Percentiles rank a stretch among this genome's conserved stretches.
Conservation (phyloP, 2,888 invertebrate genomes). For the Agonum fuliginosum region DNA sequence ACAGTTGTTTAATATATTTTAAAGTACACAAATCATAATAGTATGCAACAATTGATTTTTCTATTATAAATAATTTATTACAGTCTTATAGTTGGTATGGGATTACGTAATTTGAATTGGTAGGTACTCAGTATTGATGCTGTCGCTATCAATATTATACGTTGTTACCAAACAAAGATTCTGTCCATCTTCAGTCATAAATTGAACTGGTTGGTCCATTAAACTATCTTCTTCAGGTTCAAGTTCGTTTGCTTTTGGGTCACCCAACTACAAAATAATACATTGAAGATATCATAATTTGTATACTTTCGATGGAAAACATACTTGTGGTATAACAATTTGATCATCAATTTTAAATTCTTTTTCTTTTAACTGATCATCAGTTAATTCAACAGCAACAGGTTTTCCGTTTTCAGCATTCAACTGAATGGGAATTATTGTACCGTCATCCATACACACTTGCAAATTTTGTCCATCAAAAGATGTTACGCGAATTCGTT, state of each 20-base stretch:
- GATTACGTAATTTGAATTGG: slow-evolving; percentile 66
- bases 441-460: slow-evolving; percentile 72
- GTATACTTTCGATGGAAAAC: neutral
- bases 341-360: slow-evolving; percentile 40
- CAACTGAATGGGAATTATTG: slow-evolving; percentile 70
- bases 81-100: slow-evolving; percentile 10
- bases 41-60: neutral
- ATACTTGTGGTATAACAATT: slow-evolving; percentile 35
- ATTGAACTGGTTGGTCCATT: slow-evolving; percentile 71
- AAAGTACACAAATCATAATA: slow-evolving; percentile 33
- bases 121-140: slow-evolving; percentile 71
- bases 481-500: slow-evolving; percentile 77
- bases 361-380: slow-evolving; percentile 34
- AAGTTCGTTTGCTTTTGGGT: slow-evolving; percentile 67
- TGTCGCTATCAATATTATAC: slow-evolving; percentile 72
- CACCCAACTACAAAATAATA: slow-evolving; percentile 56
- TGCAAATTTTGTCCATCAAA: slow-evolving; percentile 74
- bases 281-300: neutral
- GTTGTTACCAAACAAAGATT: slow-evolving; percentile 78
- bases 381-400: slow-evolving; percentile 61
- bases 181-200: slow-evolving; percentile 76
- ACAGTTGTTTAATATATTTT: slow-evolving; percentile 46
- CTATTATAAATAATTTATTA: neutral
- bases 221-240: slow-evolving; percentile 67
- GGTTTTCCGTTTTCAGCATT: slow-evolving; percentile 66